phyloP scores from a whole-genome alignment of 2,797 vertebrate genomes.

The Poecilia picta region DNA sequence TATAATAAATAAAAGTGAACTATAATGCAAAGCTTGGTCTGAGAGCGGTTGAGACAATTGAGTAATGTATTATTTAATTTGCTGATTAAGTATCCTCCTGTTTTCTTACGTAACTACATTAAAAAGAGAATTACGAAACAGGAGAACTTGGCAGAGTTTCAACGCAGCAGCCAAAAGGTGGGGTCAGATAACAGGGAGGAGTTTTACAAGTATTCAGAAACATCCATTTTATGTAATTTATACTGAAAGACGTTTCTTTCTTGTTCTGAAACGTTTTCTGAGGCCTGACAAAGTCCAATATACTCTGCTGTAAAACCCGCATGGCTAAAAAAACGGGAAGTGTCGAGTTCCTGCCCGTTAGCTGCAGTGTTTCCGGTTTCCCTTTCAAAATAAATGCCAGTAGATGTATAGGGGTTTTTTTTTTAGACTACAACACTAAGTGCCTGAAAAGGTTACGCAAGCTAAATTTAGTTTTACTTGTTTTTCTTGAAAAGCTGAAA shows the following conservation, averaged over 20 bases:
- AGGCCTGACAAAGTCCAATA: conserved; percentile 55
- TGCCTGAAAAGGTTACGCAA: neutral
- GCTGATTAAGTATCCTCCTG: neutral
- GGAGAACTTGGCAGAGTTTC: conserved; percentile 49
- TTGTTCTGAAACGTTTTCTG: conserved; percentile 23
- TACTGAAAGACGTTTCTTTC: neutral
- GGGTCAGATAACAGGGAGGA: accelerated
- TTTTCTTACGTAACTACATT: conserved; percentile 50
- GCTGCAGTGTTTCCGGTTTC: neutral
- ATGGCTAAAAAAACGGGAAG: conserved; percentile 37
- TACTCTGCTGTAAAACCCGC: conserved; percentile 18
- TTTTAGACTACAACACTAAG: neutral
- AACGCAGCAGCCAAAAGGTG: neutral
- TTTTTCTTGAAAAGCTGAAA: neutral
- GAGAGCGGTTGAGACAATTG: neutral
- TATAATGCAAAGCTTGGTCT: neutral
- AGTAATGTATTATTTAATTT: neutral
- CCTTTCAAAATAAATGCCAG: conserved; percentile 36
- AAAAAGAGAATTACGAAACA: conserved; percentile 61
- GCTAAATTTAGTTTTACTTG: neutral
- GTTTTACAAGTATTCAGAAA: neutral
- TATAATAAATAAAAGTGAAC: neutral
- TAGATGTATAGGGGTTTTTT: no score
- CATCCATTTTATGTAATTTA: neutral
- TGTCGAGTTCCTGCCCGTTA: accelerated